These are phyloP conservation scores for Rhagonycha fulva DNA, from an alignment of 2,888 invertebrate species.

Conservation along the genomic window DNA sequence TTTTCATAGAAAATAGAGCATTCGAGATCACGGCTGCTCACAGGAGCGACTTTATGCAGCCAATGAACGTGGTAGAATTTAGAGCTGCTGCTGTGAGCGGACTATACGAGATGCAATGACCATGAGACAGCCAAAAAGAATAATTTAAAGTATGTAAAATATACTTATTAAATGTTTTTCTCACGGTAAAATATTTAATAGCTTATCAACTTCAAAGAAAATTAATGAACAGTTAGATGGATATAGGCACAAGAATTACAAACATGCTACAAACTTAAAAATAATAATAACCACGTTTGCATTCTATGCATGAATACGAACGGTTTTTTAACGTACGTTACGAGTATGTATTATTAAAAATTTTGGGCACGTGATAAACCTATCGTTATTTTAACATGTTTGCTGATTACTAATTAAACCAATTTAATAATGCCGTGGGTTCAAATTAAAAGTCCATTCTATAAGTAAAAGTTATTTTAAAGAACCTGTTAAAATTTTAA, in stretches of 20 bases:
- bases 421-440: background rate
- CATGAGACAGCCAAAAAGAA: background rate
- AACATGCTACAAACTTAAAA: background rate
- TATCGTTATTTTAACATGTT: background rate
- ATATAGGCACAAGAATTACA: background rate
- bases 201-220: conserved; percentile 4
- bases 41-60: background rate
- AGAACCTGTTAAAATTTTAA: background rate
- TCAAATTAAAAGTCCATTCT: background rate
- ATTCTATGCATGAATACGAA: conserved; percentile 9
- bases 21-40: background rate
- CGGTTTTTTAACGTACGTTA: background rate
- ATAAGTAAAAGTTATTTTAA: background rate
- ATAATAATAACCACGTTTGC: conserved; percentile 5
- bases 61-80: background rate
- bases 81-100: background rate
- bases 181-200: conserved; percentile 5
- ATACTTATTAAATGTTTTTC: background rate
- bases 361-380: background rate
- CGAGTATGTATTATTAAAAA: conserved; percentile 1
- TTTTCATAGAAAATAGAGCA: background rate
- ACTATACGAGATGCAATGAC: background rate
- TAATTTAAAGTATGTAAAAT: background rate
- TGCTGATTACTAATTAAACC: background rate
- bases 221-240: conserved; percentile 5